phyloP scores from a whole-genome alignment of 2,113 vertebrate species.

The Agapornis roseicollis region DNA sequence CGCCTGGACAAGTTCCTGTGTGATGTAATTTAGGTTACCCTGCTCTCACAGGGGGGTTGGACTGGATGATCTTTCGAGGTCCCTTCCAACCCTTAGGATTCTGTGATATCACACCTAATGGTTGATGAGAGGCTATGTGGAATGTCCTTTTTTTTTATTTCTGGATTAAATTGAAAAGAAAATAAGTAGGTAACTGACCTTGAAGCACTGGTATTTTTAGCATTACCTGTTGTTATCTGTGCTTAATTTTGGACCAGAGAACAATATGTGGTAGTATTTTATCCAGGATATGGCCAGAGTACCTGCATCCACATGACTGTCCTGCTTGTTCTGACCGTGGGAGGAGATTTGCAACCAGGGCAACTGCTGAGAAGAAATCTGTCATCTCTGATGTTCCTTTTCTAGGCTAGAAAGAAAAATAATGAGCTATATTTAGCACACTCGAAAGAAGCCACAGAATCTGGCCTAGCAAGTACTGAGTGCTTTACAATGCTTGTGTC shows the following conservation, averaged over 20 bases:
- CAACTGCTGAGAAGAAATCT: conserved; percentile 38
- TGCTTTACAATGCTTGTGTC: neutral
- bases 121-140: neutral
- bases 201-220: neutral
- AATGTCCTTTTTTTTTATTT: neutral
- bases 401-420: conserved; percentile 33
- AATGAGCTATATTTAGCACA: conserved; percentile 43
- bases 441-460: conserved; percentile 31
- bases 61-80: too few relatives aligned
- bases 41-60: too few relatives aligned
- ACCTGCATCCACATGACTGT: neutral
- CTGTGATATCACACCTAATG: neutral
- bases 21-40: too few relatives aligned
- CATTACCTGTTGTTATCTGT: neutral
- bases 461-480: neutral
- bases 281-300: neutral
- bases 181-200: neutral
- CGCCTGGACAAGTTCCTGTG: too few relatives aligned
- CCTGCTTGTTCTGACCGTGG: neutral
- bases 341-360: neutral
- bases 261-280: neutral
- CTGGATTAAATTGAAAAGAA: neutral
- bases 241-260: neutral
- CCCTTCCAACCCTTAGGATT: too few relatives aligned
- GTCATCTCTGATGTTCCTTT: conserved; percentile 46